A percentile compares a stretch with the other conserved stretches of the same genome.
Evolutionary conservation across 2,888 invertebrate genomes (phyloP).

Genomic region (Agapostemon virescens): DNA sequence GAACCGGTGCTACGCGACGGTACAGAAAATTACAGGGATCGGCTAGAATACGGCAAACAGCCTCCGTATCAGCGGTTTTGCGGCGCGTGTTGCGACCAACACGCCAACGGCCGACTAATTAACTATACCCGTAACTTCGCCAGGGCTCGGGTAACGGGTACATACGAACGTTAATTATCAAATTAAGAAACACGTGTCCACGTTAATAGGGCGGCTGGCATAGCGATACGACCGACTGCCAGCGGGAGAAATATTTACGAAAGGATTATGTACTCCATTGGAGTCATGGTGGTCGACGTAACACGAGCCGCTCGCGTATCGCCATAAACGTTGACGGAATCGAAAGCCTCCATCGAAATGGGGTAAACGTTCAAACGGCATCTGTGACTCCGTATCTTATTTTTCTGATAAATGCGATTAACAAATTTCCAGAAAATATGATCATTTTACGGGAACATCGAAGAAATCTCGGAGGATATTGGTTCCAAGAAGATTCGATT

Average conservation of each 20-base stretch:
- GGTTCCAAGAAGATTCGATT: background rate
- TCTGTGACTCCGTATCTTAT: background rate
- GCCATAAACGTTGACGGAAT: conserved; percentile 47
- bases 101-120: conserved; percentile 27
- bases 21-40: conserved; percentile 28
- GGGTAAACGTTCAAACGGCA: conserved; percentile 11
- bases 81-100: conserved; percentile 1
- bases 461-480: background rate
- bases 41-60: background rate
- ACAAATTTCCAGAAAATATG: background rate
- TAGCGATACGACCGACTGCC: background rate
- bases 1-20: background rate
- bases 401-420: background rate
- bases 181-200: conserved; percentile 44
- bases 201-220: conserved; percentile 9
- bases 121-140: conserved; percentile 4
- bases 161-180: conserved; percentile 39
- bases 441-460: background rate
- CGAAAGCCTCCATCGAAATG: background rate
- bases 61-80: background rate
- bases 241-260: conserved; percentile 17
- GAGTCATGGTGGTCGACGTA: conserved; percentile 21
- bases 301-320: conserved; percentile 12
- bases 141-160: conserved; percentile 13
- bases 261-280: background rate